Percentiles rank a stretch among this genome's conserved stretches.
These are phyloP conservation scores for Microctonus hyperodae DNA, from an alignment of 2,888 invertebrate species.

Conservation along the genomic window DNA sequence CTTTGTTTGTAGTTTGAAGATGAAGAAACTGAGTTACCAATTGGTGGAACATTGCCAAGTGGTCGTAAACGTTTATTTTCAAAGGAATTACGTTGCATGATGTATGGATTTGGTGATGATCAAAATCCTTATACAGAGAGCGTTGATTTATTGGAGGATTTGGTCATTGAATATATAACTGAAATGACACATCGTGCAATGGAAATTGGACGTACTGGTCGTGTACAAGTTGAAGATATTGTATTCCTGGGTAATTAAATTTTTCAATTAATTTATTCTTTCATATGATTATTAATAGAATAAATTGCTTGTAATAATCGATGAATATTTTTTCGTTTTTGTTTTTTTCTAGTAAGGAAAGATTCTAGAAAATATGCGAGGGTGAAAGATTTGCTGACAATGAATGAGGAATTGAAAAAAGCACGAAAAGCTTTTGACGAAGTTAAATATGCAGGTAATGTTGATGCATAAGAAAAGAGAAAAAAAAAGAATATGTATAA, in stretches of 20 bases:
- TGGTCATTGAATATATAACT: slow-evolving; percentile 97
- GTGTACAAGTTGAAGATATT: slow-evolving; percentile 98
- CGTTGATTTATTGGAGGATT: slow-evolving; percentile 95
- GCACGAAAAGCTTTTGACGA: slow-evolving; percentile 99
- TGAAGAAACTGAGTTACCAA: slow-evolving; percentile 73
- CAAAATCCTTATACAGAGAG: slow-evolving; percentile 99
- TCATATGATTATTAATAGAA: too few relatives aligned
- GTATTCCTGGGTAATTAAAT: slow-evolving; percentile 70
- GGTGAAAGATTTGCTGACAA: slow-evolving; percentile 94
- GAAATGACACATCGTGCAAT: slow-evolving; percentile 93
- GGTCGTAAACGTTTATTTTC: slow-evolving; percentile 88
- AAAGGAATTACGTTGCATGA: slow-evolving; percentile 95
- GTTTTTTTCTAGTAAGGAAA: slow-evolving; percentile 83
- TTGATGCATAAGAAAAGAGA: slow-evolving; percentile 50
- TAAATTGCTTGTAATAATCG: neutral
- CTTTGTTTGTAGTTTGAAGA: slow-evolving; percentile 67
- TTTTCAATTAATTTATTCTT: neutral
- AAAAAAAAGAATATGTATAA: neutral
- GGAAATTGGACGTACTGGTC: slow-evolving; percentile 96
- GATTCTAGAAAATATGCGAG: slow-evolving; percentile 96
- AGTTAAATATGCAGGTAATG: slow-evolving; percentile 91
- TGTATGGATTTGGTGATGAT: slow-evolving; percentile 99
- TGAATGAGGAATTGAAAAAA: slow-evolving; percentile 99
- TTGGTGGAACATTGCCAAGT: slow-evolving; percentile 70
- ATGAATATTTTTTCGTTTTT: slow-evolving; percentile 12